These are phyloP conservation scores for Thalassoma bifasciatum DNA, from an alignment of 2,113 vertebrate genomes.

Conservation along the genomic window DNA sequence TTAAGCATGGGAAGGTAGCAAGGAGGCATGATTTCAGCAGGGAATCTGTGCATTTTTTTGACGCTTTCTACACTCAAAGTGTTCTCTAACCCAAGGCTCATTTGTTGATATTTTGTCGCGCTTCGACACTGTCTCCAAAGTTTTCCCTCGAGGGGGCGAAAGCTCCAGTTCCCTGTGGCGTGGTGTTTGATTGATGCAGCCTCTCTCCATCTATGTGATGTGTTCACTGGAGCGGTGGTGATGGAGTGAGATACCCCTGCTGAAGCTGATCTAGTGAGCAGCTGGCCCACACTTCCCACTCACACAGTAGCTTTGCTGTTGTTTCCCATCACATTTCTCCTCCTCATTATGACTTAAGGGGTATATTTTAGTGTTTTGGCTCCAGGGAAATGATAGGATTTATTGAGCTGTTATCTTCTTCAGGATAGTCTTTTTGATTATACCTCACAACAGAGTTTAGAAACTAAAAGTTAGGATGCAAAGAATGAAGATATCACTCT, in stretches of 20 bases:
- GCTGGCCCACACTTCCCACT: conserved; percentile 50
- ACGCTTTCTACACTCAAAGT: conserved; percentile 40
- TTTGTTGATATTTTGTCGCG: conserved; percentile 67
- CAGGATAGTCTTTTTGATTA: conserved; percentile 34
- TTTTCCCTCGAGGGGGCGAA: conserved; percentile 55
- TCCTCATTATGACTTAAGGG: conserved; percentile 59
- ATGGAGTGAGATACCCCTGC: conserved; percentile 70
- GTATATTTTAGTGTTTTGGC: conserved; percentile 42
- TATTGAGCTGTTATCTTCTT: conserved; percentile 22
- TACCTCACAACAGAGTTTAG: conserved; percentile 21
- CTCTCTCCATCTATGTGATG: conserved; percentile 49
- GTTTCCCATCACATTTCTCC: conserved; percentile 54
- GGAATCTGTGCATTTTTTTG: conserved; percentile 14
- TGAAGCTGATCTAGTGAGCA: conserved; percentile 68
- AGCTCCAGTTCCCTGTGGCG: conserved; percentile 46
- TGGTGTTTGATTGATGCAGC: conserved; percentile 71
- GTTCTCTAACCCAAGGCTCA: conserved; percentile 41
- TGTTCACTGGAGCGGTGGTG: conserved; percentile 67
- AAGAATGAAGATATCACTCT: conserved; percentile 11
- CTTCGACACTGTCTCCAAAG: conserved; percentile 55
- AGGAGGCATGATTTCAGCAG: conserved; percentile 9
- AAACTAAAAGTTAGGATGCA: neutral
- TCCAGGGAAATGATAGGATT: conserved; percentile 46
- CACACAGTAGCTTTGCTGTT: conserved; percentile 47
- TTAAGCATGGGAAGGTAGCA: conserved; percentile 28